Conservation (phyloP, 2,797 vertebrate species). For the Poecilia wingei region DNA sequence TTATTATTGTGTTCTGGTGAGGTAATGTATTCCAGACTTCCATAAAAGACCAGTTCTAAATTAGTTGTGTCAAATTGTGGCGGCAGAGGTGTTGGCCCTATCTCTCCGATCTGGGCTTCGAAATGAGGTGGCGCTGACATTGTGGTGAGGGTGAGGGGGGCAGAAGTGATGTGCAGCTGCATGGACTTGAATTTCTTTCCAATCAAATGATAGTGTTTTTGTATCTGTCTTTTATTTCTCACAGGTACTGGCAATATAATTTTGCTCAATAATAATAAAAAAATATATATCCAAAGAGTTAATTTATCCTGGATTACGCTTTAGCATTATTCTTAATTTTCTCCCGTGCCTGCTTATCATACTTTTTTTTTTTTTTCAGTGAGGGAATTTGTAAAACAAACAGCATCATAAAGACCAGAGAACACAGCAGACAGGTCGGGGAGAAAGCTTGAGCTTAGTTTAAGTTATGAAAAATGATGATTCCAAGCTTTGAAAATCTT, state of each 20-base stretch:
- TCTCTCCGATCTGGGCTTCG: conserved; percentile 71
- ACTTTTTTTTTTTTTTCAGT: background rate
- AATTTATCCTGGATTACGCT: conserved; percentile 34
- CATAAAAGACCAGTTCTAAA: conserved; percentile 78
- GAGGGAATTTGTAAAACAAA: conserved; percentile 34
- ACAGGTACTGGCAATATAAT: background rate
- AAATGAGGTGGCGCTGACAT: conserved; percentile 76
- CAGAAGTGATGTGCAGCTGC: conserved; percentile 21
- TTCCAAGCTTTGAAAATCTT: background rate
- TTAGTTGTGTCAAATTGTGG: conserved; percentile 82
- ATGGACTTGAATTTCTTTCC: conserved; percentile 43
- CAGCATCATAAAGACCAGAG: background rate
- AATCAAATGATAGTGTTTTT: conserved; percentile 59
- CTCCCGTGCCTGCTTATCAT: conserved; percentile 16
- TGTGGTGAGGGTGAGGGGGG: conserved; percentile 31
- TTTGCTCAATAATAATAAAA: background rate
- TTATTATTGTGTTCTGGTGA: conserved; percentile 78
- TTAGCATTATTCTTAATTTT: conserved; percentile 53
- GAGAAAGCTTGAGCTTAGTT: background rate
- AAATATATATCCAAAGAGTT: background rate
- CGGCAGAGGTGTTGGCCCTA: conserved; percentile 66
- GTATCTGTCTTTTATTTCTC: background rate
- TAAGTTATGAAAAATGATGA: background rate
- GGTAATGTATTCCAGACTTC: conserved; percentile 78
- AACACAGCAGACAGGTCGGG: background rate